Evolutionary conservation across 1,140 invertebrate species (phyloP).

Genomic region (Trialeurodes vaporariorum): DNA sequence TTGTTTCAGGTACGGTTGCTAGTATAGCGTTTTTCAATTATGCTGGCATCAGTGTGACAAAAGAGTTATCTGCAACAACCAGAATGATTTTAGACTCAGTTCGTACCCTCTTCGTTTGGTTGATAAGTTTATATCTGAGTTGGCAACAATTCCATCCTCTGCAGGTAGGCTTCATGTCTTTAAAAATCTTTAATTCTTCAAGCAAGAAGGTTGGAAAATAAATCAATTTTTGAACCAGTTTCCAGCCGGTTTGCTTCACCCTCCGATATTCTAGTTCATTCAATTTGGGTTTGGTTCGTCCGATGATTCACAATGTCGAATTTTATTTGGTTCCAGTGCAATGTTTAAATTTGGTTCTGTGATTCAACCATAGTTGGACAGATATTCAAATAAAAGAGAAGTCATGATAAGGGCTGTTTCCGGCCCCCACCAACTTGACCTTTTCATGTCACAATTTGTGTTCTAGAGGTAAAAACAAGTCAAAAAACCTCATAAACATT

Average conservation of each 20-base stretch:
- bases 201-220: background rate
- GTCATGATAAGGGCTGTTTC: too few relatives aligned
- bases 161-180: constrained; percentile 45
- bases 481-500: too few relatives aligned
- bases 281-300: background rate
- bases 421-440: too few relatives aligned
- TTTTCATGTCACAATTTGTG: too few relatives aligned
- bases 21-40: constrained; percentile 97
- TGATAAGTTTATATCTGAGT: constrained; percentile 53
- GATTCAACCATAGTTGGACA: too few relatives aligned
- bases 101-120: constrained; percentile 82
- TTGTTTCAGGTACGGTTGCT: constrained; percentile 59
- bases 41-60: constrained; percentile 89
- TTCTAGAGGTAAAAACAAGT: too few relatives aligned
- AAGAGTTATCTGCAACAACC: constrained; percentile 83
- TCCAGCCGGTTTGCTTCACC: background rate
- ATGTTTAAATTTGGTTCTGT: too few relatives aligned
- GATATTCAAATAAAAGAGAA: too few relatives aligned
- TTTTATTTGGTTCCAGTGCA: too few relatives aligned
- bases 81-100: constrained; percentile 86
- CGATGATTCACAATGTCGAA: too few relatives aligned
- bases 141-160: constrained; percentile 73
- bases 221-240: background rate
- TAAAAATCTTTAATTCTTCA: constrained; percentile 7
- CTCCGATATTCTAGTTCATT: background rate